phyloP scores from a whole-genome alignment of 1,140 invertebrate genomes.

The Meloidogyne hapla region DNA sequence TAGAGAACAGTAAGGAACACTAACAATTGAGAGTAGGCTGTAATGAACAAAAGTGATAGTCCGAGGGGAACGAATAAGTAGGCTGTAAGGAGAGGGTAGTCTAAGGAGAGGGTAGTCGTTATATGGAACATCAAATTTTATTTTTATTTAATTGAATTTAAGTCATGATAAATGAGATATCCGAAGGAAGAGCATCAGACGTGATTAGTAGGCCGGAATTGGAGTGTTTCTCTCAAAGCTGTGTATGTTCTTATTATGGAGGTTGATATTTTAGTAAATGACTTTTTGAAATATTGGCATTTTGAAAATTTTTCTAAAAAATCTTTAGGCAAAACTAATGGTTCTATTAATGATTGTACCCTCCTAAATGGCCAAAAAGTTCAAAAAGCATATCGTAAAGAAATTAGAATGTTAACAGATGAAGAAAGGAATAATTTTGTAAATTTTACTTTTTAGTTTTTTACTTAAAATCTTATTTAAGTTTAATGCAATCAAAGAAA shows the following conservation, averaged over 20 bases:
- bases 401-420: constrained; percentile 44
- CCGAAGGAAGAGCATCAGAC: neutral
- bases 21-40: too few species aligned
- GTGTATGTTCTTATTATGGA: neutral
- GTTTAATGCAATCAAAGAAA: constrained; percentile 62
- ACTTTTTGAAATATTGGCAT: neutral
- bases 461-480: constrained; percentile 5
- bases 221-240: neutral
- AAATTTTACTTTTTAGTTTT: neutral
- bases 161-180: too few species aligned
- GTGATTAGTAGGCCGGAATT: neutral
- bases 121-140: too few species aligned
- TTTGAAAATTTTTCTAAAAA: neutral
- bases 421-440: constrained; percentile 26
- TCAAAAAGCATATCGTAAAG: constrained; percentile 51
- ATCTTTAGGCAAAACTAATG: neutral
- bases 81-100: too few species aligned
- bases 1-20: too few species aligned
- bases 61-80: too few species aligned
- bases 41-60: too few species aligned
- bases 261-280: neutral
- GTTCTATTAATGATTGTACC: constrained; percentile 36
- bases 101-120: too few species aligned
- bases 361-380: constrained; percentile 40
- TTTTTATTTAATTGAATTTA: too few species aligned